These are phyloP conservation scores for Blennius ocellaris DNA, from an alignment of 2,113 vertebrate genomes.

Conservation along the genomic window DNA sequence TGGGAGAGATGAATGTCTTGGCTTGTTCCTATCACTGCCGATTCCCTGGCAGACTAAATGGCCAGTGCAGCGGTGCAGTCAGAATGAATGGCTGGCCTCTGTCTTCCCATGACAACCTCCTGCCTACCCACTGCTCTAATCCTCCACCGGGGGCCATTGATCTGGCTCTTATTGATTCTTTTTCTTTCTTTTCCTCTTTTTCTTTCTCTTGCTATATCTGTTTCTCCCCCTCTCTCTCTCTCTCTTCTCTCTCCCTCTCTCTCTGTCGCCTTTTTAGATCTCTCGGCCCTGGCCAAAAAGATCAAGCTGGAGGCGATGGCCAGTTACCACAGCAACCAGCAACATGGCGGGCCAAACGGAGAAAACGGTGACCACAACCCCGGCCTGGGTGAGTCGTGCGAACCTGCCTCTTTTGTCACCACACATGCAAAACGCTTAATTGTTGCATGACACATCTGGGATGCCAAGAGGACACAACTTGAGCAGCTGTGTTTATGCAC, in stretches of 20 bases:
- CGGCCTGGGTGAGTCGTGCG: conserved; percentile 89
- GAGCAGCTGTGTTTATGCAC: conserved; percentile 59
- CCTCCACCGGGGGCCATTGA: conserved; percentile 77
- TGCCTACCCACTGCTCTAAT: conserved; percentile 77
- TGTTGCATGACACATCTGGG: conserved; percentile 43
- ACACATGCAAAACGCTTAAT: background rate
- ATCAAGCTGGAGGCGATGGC: conserved; percentile 98
- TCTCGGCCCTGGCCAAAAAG: conserved; percentile 97
- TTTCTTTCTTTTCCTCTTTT: conserved; percentile 40
- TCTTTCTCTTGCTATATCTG: conserved; percentile 27
- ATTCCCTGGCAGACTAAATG: conserved; percentile 75
- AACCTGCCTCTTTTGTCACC: background rate
- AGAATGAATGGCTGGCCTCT: conserved; percentile 77
- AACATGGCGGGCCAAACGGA: conserved; percentile 90
- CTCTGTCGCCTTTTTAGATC: conserved; percentile 80
- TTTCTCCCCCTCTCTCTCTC: conserved; percentile 33
- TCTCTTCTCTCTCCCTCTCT: conserved; percentile 32
- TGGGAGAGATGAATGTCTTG: conserved; percentile 79
- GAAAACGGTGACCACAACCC: conserved; percentile 96
- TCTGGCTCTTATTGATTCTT: conserved; percentile 76
- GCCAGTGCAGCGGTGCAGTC: conserved; percentile 76
- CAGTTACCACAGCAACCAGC: conserved; percentile 92
- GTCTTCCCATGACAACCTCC: conserved; percentile 78
- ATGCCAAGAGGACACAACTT: conserved; percentile 37
- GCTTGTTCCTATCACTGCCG: conserved; percentile 74